phyloP scores from a whole-genome alignment of 2,888 invertebrate species.

The Perithous albicinctus region DNA sequence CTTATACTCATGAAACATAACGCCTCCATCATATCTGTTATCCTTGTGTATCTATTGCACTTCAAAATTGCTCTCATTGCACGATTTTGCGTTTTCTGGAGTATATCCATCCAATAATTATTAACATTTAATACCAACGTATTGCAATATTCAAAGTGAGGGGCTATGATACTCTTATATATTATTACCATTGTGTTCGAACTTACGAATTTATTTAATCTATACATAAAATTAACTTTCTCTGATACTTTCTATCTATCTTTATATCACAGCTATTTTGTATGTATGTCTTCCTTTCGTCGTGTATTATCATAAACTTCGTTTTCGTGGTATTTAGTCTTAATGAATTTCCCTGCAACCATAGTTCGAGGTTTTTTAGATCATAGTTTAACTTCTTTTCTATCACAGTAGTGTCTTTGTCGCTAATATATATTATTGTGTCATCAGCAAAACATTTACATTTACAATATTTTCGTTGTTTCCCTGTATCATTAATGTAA shows the following conservation, averaged over 20 bases:
- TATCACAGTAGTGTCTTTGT: constrained; percentile 13
- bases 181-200: constrained; percentile 15
- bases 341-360: constrained; percentile 4
- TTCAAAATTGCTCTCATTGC: neutral
- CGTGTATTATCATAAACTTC: neutral
- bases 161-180: too few species aligned
- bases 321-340: neutral
- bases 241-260: constrained; percentile 29
- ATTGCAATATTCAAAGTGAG: too few species aligned
- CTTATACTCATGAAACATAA: neutral
- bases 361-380: neutral
- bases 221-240: constrained; percentile 32
- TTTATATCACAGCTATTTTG: constrained; percentile 22
- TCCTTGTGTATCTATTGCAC: neutral
- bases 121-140: too few species aligned
- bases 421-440: constrained; percentile 6
- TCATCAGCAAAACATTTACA: constrained; percentile 40
- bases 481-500: constrained; percentile 34
- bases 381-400: neutral
- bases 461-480: neutral
- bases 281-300: constrained; percentile 10
- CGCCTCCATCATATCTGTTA: neutral
- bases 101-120: neutral
- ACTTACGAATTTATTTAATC: constrained; percentile 18
- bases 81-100: neutral